Percentiles rank a stretch among this genome's conserved stretches.
Conservation (phyloP, 2,888 invertebrate genomes). For the Sphaeridia pumilis region DNA sequence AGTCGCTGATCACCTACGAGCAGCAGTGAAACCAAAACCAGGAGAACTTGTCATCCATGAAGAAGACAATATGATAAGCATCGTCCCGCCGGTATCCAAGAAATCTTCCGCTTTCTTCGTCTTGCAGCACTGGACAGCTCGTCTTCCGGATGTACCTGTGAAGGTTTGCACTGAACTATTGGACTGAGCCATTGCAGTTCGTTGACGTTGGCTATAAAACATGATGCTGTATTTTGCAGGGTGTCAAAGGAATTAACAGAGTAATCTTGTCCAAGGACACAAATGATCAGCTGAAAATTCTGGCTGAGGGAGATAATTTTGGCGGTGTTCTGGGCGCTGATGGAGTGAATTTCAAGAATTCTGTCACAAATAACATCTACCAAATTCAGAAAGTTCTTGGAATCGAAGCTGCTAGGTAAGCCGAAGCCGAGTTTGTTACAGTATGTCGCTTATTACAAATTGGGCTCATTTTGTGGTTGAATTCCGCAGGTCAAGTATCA, state of each 20-base stretch:
- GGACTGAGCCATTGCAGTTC: neutral
- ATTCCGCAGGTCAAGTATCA: conserved; percentile 68
- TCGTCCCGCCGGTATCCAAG: conserved; percentile 50
- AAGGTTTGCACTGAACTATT: conserved; percentile 45
- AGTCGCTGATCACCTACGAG: conserved; percentile 19
- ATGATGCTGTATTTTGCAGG: conserved; percentile 41
- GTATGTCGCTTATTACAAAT: too few relatives aligned
- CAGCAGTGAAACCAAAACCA: conserved; percentile 26
- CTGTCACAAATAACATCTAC: conserved; percentile 84
- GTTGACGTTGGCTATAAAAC: too few relatives aligned
- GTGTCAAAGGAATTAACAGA: conserved; percentile 69
- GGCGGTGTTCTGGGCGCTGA: conserved; percentile 84
- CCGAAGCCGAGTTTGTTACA: too few relatives aligned
- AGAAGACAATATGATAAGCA: conserved; percentile 54
- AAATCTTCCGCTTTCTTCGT: conserved; percentile 52
- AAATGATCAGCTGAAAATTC: conserved; percentile 62
- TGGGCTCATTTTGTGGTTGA: neutral
- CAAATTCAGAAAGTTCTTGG: conserved; percentile 77
- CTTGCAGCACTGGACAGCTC: conserved; percentile 60
- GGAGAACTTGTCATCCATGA: conserved; percentile 49
- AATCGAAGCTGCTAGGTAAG: conserved; percentile 82
- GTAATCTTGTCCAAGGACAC: conserved; percentile 71
- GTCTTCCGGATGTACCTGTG: conserved; percentile 68
- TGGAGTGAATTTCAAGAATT: conserved; percentile 73
- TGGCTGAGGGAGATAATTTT: conserved; percentile 92